These are phyloP conservation scores for Empidonax traillii DNA, from an alignment of 2,113 vertebrate species.

Conservation along the genomic window DNA sequence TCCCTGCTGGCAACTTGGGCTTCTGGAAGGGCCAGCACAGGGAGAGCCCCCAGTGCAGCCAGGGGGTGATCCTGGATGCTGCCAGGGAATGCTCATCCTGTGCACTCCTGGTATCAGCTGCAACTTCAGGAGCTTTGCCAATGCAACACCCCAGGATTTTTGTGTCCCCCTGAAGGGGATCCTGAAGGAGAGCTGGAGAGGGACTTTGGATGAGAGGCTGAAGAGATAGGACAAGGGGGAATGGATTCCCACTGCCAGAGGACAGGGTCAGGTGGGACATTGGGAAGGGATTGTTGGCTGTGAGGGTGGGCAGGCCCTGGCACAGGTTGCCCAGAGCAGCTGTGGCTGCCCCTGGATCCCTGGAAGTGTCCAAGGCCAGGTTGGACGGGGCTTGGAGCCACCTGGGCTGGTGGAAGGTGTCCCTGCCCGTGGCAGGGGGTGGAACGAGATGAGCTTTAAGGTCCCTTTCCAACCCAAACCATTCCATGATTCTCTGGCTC, in stretches of 20 bases:
- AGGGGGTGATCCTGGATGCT: rapidly evolving
- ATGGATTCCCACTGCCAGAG: not conserved
- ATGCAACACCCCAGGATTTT: not conserved
- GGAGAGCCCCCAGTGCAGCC: not conserved
- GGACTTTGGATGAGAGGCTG: rapidly evolving
- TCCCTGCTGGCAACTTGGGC: rapidly evolving
- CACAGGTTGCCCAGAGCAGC: not conserved
- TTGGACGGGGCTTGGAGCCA: rapidly evolving
- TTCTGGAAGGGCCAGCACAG: not conserved
- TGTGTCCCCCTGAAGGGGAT: not conserved
- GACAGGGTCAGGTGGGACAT: not conserved
- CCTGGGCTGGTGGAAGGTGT: not conserved
- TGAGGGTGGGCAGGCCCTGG: not conserved
- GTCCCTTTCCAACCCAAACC: not conserved
- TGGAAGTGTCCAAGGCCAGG: not conserved
- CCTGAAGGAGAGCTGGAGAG: not conserved
- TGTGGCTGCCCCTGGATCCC: not conserved
- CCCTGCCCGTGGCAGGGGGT: not conserved
- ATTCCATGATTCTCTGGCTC: not conserved
- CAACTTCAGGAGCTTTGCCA: not conserved
- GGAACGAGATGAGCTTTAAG: not conserved
- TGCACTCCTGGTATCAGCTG: not conserved
- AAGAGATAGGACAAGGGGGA: not conserved
- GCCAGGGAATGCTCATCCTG: rapidly evolving
- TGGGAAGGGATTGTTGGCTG: not conserved